These are phyloP conservation scores for Diuraphis noxia DNA, from an alignment of 1,140 invertebrate genomes.

Conservation along the genomic window DNA sequence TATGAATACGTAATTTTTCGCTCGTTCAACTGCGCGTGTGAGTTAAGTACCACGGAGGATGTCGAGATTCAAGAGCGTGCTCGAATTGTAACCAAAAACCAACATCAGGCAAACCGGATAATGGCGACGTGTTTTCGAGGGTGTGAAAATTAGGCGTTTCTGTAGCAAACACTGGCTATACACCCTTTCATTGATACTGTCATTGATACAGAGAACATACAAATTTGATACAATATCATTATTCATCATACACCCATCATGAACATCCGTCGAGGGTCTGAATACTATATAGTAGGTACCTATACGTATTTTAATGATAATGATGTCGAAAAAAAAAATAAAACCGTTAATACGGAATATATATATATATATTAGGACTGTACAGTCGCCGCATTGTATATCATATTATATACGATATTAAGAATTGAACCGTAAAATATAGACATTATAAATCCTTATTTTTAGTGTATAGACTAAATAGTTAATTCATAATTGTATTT, in stretches of 20 bases:
- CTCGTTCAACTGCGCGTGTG: not conserved
- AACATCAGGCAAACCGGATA: constrained; percentile 15
- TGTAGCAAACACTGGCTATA: not conserved
- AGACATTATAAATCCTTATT: not conserved
- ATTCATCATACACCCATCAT: not conserved
- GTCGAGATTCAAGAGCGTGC: constrained; percentile 14
- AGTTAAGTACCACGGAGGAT: not conserved
- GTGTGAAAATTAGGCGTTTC: constrained; percentile 34
- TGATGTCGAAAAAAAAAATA: not conserved
- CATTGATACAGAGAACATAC: not conserved
- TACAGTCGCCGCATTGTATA: not conserved
- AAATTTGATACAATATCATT: constrained; percentile 19
- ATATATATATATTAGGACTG: not conserved
- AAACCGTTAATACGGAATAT: constrained; percentile 19
- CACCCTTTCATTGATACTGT: not conserved
- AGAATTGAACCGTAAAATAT: not conserved
- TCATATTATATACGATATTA: not conserved
- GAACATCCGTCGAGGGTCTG: not conserved
- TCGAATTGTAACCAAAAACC: constrained; percentile 24
- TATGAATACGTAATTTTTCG: not conserved
- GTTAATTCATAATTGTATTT: not conserved
- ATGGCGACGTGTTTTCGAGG: not conserved
- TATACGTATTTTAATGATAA: not conserved
- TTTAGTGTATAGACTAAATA: not conserved
- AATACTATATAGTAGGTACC: too few relatives aligned